These are phyloP conservation scores for Poecilus cupreus DNA, from an alignment of 2,888 invertebrate genomes.

Conservation along the genomic window DNA sequence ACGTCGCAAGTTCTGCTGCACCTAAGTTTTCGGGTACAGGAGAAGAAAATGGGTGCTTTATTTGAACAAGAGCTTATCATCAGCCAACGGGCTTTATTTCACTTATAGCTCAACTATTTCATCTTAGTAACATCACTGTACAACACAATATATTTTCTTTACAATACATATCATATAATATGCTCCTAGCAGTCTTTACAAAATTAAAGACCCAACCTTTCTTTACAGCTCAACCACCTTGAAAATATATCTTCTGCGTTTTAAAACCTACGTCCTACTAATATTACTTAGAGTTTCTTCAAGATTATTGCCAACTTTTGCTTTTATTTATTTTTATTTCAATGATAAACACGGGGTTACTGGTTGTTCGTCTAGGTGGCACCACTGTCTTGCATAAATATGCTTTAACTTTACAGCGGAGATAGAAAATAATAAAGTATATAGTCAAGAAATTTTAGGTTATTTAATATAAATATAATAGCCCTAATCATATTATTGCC, in stretches of 20 bases:
- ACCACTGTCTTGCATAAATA: neutral
- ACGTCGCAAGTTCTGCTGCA: too few species aligned
- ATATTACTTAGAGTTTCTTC: slow-evolving; percentile 52
- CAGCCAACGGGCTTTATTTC: slow-evolving; percentile 56
- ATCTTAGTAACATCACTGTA: slow-evolving; percentile 53
- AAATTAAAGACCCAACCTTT: slow-evolving; percentile 54
- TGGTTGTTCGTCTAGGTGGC: neutral
- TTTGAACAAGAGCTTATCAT: neutral
- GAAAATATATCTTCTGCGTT: slow-evolving; percentile 58
- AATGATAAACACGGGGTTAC: slow-evolving; percentile 25
- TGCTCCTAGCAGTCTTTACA: slow-evolving; percentile 49
- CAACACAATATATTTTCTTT: slow-evolving; percentile 53
- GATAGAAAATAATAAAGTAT: too few species aligned
- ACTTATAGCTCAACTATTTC: slow-evolving; percentile 56
- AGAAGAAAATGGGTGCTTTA: too few species aligned
- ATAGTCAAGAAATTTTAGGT: neutral
- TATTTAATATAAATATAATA: neutral
- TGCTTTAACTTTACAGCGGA: too few species aligned
- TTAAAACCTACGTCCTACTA: slow-evolving; percentile 34
- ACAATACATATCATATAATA: slow-evolving; percentile 45
- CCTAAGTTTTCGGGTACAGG: too few species aligned
- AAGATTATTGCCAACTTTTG: slow-evolving; percentile 59
- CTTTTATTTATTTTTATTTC: slow-evolving; percentile 37
- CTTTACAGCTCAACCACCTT: slow-evolving; percentile 39
- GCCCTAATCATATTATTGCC: slow-evolving; percentile 15